Evolutionary conservation across 1,140 invertebrate species (phyloP).

Genomic region (Helicoverpa zea): DNA sequence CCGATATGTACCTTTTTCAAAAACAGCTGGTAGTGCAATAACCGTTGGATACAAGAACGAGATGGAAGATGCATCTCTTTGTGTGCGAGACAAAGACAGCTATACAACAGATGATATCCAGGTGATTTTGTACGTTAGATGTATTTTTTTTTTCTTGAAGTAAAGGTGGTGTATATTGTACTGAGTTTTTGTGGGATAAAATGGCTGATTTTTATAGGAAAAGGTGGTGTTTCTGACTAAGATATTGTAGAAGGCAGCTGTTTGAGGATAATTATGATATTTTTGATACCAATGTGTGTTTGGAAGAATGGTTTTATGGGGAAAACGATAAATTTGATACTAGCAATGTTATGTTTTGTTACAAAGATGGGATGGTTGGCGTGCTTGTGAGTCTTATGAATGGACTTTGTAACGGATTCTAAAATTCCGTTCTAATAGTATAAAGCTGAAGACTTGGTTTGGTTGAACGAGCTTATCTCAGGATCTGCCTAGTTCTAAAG

Average conservation of each 20-base stretch:
- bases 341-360: too few species aligned
- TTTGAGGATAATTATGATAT: neutral
- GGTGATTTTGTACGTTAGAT: slow-evolving; percentile 26
- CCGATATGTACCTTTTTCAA: neutral
- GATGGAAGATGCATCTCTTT: slow-evolving; percentile 42
- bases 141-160: neutral
- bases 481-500: too few species aligned
- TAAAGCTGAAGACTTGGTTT: too few species aligned
- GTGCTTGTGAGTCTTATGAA: too few species aligned
- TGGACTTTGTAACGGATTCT: too few species aligned
- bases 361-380: too few species aligned
- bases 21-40: slow-evolving; percentile 10
- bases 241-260: neutral
- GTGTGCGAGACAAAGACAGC: slow-evolving; percentile 38
- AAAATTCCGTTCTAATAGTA: too few species aligned
- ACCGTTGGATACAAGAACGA: slow-evolving; percentile 21
- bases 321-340: too few species aligned
- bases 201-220: neutral
- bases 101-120: slow-evolving; percentile 31
- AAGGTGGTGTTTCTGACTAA: neutral
- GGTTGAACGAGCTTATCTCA: too few species aligned
- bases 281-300: neutral
- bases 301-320: neutral
- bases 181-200: neutral
- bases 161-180: slow-evolving; percentile 24